Base-by-base conservation (phyloP, 2,113 vertebrate species). In the Leptobrachium leishanense region DNA sequence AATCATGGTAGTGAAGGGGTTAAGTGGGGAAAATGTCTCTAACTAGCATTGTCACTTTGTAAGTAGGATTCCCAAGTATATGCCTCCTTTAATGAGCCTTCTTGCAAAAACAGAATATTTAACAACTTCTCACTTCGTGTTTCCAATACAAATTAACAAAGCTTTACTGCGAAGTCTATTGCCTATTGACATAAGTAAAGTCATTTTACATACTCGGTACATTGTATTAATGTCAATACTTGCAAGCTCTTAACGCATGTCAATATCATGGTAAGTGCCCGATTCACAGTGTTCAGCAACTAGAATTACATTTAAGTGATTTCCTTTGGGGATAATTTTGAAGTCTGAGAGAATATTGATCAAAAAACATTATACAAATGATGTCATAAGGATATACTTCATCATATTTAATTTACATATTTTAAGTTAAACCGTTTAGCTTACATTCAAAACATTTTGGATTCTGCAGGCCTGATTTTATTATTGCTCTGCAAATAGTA, bases 321-420 rank as follows among this genome's bases (percentile, higher is more conserved):
- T 59, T 80, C 77, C 77, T 74, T 68, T 2, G 71, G 63, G 77
- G 65, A 12, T 54, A 80, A 80, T 80, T 44, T 53, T 68, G 50
- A 66, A 42, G 42, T 68, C 68, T 6, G n/a, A 39, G 41, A 73
- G 65, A 5, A 67, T 79, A 67, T 72, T 65, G 63, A 80, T 63
- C 42, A 74, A 6, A 44, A 68, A 41, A 31, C 70, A 80, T 68
- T 74, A 68, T 57, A 73, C 66, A 80, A 72, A 66, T 42, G 41
- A 15, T 66, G 10, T 43, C 15, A 72, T 66, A 46, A 11, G 68
- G 39, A 50, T 54, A 72, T 20, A 15, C 12, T 10, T 73, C 66
- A 66, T 79, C 69, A 67, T 64, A 31, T 0, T 13, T 31, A 31
- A 1, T 31, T 31, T 31, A 31, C 20, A 31, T 31, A 31, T 31